Percentiles rank a stretch among this genome's conserved stretches.
phyloP scores from a whole-genome alignment of 2,888 invertebrate genomes.

The Mycalesis mineus region DNA sequence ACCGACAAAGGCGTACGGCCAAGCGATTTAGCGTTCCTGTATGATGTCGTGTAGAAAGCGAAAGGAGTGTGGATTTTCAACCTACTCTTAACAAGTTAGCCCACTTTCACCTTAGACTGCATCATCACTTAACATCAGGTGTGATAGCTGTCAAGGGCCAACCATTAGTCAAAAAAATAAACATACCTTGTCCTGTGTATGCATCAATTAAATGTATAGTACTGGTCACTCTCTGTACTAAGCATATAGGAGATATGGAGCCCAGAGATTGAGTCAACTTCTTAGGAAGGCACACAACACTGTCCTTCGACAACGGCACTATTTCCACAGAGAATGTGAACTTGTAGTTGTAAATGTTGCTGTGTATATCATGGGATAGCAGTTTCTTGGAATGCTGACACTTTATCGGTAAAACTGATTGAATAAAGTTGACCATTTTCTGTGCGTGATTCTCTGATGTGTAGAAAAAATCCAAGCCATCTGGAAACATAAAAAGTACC shows the following conservation, averaged over 20 bases:
- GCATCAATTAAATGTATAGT: constrained; percentile 96
- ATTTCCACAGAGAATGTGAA: constrained; percentile 96
- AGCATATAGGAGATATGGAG: constrained; percentile 90
- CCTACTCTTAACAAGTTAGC: no score
- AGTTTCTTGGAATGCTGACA: constrained; percentile 94
- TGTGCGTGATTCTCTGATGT: constrained; percentile 92
- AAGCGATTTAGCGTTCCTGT: no score
- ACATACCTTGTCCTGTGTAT: constrained; percentile 85
- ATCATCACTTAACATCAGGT: no score
- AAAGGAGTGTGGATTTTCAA: no score
- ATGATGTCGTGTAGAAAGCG: no score
- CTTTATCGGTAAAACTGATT: constrained; percentile 91
- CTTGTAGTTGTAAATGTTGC: constrained; percentile 97
- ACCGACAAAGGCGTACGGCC: no score
- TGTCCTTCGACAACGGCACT: constrained; percentile 96
- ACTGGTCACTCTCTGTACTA: constrained; percentile 93
- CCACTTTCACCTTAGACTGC: no score
- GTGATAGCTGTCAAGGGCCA: no score
- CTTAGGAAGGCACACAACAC: constrained; percentile 92
- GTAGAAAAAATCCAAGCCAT: constrained; percentile 97
- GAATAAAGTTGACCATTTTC: constrained; percentile 96
- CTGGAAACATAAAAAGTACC: constrained; percentile 55
- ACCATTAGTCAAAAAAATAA: no score
- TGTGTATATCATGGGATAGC: constrained; percentile 98
- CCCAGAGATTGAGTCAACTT: constrained; percentile 92